Evolutionary conservation across 2,113 vertebrate genomes (phyloP).

Genomic region (Bungarus multicinctus): DNA sequence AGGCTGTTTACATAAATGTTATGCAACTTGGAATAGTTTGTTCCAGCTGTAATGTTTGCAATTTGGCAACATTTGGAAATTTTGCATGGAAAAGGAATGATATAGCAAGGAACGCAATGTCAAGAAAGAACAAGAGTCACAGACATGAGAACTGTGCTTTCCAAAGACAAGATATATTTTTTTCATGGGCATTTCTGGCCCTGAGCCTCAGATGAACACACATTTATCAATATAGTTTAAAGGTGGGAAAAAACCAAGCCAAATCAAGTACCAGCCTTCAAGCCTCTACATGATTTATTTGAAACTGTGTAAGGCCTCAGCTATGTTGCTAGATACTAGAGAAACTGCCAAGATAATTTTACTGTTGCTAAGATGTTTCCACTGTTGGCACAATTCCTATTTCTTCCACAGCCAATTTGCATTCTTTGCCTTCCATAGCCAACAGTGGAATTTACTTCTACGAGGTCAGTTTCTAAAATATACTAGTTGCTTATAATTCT

Average conservation of each 20-base stretch:
- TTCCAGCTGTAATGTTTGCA: not conserved
- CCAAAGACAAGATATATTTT: not conserved
- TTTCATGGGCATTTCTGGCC: not conserved
- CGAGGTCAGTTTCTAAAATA: not conserved
- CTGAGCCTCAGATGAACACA: not conserved
- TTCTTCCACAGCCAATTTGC: not conserved
- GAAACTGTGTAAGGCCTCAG: not conserved
- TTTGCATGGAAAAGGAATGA: not conserved
- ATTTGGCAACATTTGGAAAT: not conserved
- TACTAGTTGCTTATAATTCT: not conserved
- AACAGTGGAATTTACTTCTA: not conserved
- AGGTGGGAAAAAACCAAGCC: not conserved
- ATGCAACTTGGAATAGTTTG: not conserved
- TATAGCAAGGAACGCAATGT: not conserved
- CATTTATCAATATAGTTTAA: not conserved
- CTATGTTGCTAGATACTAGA: not conserved
- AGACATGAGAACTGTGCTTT: too few species aligned
- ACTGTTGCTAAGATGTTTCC: not conserved
- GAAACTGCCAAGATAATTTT: not conserved
- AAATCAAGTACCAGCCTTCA: not conserved
- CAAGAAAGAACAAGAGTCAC: not conserved
- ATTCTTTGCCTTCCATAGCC: not conserved
- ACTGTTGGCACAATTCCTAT: not conserved
- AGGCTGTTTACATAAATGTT: conserved; percentile 2
- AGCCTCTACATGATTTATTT: not conserved